Evolutionary conservation across 2,797 vertebrate genomes (phyloP).

Genomic region (Acomys russatus): DNA sequence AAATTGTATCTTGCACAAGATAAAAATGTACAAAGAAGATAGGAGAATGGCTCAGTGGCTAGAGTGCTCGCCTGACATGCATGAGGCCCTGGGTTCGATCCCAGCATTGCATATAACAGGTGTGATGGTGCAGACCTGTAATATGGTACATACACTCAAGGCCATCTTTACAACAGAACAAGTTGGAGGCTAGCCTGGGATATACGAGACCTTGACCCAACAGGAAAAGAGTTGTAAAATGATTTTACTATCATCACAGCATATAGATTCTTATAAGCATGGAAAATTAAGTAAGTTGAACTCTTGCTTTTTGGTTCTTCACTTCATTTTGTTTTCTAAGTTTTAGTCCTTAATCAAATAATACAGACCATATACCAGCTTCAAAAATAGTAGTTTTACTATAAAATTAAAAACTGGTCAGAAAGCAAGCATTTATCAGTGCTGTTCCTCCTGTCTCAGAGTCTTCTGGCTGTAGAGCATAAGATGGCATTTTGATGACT

Average conservation of each 20-base stretch:
- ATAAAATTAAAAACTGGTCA: not conserved
- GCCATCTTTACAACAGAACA: not conserved
- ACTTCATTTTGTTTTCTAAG: not conserved
- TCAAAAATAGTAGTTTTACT: not conserved
- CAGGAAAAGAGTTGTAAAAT: not conserved
- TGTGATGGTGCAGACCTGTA: not conserved
- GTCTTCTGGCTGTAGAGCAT: slow-evolving; percentile 6
- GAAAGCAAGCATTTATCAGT: not conserved
- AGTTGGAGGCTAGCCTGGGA: not conserved
- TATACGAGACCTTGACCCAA: not conserved
- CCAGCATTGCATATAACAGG: not conserved
- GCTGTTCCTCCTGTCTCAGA: not conserved
- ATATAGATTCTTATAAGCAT: not conserved
- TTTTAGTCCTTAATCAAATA: not conserved
- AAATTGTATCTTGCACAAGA: not conserved
- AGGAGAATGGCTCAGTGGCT: not conserved
- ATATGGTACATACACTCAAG: not conserved
- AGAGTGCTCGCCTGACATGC: not conserved
- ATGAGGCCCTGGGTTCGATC: not conserved
- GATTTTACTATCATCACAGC: not conserved
- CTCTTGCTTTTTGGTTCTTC: not conserved
- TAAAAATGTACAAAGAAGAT: not conserved
- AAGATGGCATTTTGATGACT: not conserved
- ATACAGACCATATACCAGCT: not conserved
- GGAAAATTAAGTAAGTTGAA: not conserved